Evolutionary conservation across 2,113 vertebrate genomes (phyloP), one percentile per base, ranked within the genome.

Genomic region (Microcebus griseorufus): DNA sequence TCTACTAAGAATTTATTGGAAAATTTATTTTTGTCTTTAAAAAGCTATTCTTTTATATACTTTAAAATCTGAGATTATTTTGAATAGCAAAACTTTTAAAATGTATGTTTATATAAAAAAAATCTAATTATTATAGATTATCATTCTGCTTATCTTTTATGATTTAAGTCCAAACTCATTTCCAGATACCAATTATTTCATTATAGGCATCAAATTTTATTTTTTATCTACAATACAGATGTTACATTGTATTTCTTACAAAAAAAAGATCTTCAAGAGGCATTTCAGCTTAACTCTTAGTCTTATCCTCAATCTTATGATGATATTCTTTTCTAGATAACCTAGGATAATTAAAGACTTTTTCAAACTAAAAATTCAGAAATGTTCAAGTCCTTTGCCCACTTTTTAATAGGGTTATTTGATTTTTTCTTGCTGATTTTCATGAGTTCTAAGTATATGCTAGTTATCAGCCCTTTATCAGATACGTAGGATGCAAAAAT

Each of bases 41-140:
- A 82, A 86, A 67, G 7, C 22, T 32, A 76, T 6, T n/a, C 18
- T 62, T 75, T 39, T 51, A 45, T 51, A 45, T 58, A 42, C 6
- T 53, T 95, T 88, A 89, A 93, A 96, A 93, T n/a, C 2, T 73
- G 42, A 39, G 1, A 1, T 13, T 34, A 12, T 80, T 97, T 92
- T 78, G 22, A 96, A 83, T 73, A 62, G 4, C 16, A 82, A 89
- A 86, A 53, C 5, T 8, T 94, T 97, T 12, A 83, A 39, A 96
- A 88, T 85, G 14, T 91, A 13, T 20, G 70, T 23, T 93, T 9
- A 0, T 67, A 58, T 88, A 64, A 81, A 95, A 93, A 75, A 27
- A 58, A 37, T 53, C 0, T 87, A 37, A 23, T 93, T 82, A 34
- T 48, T 83, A 64, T 29, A 27, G 64, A 88, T 42, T 39, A 25